Base-by-base conservation (phyloP, 2,113 vertebrate genomes). In the Donacobius atricapilla region DNA sequence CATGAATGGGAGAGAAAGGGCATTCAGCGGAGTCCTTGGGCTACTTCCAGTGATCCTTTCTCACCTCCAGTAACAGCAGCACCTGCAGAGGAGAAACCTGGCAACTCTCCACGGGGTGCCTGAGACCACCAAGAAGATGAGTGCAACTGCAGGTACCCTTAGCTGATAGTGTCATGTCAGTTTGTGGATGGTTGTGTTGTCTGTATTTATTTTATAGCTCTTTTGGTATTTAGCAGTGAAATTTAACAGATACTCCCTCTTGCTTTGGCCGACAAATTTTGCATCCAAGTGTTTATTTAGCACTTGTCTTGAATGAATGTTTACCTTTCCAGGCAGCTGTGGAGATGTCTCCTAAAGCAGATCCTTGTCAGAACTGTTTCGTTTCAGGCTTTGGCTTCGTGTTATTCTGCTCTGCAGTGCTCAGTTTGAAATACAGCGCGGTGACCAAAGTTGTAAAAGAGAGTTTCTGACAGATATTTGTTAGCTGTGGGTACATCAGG, bases 141-240 rank as follows among this genome's bases (percentile, higher is more conserved):
- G 13, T 56, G 11, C 70, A 64, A 61, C 56, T 70, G 87, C 96
- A 97, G 96, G 97, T 97, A 97, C 23, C 13, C 60, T 90, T 77
- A 64, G 39, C 60, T 47, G 30, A 50, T 35, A 10, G 25, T 35
- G 47, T 33, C 58, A 6, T 50, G 27, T 71, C 91, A 47, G 24
- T 87, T 56, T 86, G 58, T 70, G 64, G 40, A 17, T 63, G 47
- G 15, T 50, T 39, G 33, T 31, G 28, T 58, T 93, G 47, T 54
- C 53, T 75, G 35, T 64, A 45, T 73, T 77, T 70, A 24, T 70
- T 65, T 83, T 51, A 40, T 37, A 66, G 51, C 5, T 8, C 11
- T 64, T 22, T 63, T 6, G 9, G 40, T 48, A 33, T 84, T 96
- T 56, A 76, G 42, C 53, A 45, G 25, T 25, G 14, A 69, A 81